Percentiles rank a stretch among this genome's conserved stretches.
phyloP scores from a whole-genome alignment of 1,140 invertebrate genomes.

The Calliopsis andreniformis region DNA sequence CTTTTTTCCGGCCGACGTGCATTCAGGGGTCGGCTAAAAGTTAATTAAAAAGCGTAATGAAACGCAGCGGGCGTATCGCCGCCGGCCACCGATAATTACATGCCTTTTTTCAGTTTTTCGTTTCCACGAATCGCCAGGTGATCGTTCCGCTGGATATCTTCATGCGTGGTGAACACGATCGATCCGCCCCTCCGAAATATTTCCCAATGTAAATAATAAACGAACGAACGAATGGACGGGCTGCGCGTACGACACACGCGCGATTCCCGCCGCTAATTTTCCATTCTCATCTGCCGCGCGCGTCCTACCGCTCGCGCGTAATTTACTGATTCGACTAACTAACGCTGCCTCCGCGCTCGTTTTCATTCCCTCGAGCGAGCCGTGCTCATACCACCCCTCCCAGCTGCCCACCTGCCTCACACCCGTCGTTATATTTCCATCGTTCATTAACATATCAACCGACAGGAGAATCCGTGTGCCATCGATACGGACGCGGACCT shows the following conservation, averaged over 20 bases:
- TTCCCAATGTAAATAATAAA: conserved; percentile 25
- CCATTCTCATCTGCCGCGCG: conserved; percentile 9
- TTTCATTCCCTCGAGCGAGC: conserved; percentile 4
- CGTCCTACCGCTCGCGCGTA: conserved; percentile 20
- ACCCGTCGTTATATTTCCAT: conserved; percentile 54
- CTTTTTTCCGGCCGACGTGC: conserved; percentile 21
- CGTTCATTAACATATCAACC: conserved; percentile 61
- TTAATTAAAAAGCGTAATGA: conserved; percentile 56
- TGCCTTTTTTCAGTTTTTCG: not conserved
- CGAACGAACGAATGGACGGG: not conserved
- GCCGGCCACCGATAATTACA: conserved; percentile 34
- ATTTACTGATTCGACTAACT: conserved; percentile 51
- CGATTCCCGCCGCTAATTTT: conserved; percentile 37
- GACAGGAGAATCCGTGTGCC: conserved; percentile 30
- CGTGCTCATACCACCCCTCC: not conserved
- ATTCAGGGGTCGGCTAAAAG: conserved; percentile 20
- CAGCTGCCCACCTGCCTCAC: not conserved
- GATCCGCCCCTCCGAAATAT: not conserved
- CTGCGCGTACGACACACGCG: not conserved
- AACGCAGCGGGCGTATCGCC: conserved; percentile 32
- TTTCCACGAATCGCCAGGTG: conserved; percentile 18
- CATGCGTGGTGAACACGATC: not conserved
- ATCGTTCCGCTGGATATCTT: conserved; percentile 32
- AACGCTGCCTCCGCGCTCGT: conserved; percentile 33
- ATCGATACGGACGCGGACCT: conserved; percentile 32